Conservation (phyloP, 2,888 invertebrate genomes). For the Xanthorhoe spadicearia region DNA sequence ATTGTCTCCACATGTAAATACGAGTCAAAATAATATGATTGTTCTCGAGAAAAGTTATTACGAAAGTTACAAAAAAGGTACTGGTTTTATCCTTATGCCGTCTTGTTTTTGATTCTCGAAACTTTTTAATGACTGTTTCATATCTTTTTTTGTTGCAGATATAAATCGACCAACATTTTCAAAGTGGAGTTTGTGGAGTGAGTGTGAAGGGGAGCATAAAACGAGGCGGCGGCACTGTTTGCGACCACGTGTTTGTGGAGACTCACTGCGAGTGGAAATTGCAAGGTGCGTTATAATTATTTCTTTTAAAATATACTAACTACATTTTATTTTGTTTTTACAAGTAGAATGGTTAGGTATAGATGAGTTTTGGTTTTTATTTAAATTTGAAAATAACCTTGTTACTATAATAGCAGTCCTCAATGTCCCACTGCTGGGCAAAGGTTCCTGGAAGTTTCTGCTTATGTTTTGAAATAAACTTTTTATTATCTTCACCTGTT, state of each 20-base stretch:
- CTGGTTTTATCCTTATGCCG: neutral
- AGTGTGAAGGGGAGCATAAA: constrained; percentile 63
- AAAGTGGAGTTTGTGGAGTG: constrained; percentile 70
- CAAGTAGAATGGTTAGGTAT: too few relatives aligned
- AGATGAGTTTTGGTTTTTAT: too few relatives aligned
- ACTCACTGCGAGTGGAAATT: constrained; percentile 70
- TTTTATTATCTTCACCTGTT: too few relatives aligned
- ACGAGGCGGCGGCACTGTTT: constrained; percentile 71
- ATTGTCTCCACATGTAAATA: constrained; percentile 45
- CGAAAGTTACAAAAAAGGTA: constrained; percentile 33
- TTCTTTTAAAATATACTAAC: too few relatives aligned
- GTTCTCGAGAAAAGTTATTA: constrained; percentile 37
- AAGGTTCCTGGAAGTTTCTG: too few relatives aligned
- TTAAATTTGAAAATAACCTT: too few relatives aligned
- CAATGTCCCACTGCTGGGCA: too few relatives aligned
- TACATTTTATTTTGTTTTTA: too few relatives aligned
- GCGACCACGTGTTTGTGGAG: constrained; percentile 65
- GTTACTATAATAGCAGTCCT: too few relatives aligned
- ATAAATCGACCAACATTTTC: constrained; percentile 58
- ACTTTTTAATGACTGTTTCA: neutral
- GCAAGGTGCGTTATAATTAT: constrained; percentile 54
- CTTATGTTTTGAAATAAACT: too few relatives aligned
- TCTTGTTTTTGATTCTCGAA: neutral
- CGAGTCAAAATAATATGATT: constrained; percentile 45
- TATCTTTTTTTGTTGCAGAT: constrained; percentile 20